These are phyloP conservation scores for Abscondita cerata DNA, from an alignment of 2,888 invertebrate species.

Conservation along the genomic window DNA sequence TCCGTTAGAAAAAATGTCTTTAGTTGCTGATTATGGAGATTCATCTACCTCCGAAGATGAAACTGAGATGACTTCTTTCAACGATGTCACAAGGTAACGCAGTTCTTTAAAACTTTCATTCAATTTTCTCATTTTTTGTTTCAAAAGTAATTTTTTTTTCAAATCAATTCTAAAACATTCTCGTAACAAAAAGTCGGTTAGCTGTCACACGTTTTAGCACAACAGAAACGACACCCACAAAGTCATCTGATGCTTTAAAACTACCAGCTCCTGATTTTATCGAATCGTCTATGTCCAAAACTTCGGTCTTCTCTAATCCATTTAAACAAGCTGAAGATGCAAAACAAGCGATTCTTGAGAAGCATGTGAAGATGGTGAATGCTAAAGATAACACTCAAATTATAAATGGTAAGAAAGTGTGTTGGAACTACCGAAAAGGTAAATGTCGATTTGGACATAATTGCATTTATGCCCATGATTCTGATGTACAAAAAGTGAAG, in stretches of 20 bases:
- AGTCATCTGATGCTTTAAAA: slow-evolving; percentile 19
- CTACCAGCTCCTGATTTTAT: slow-evolving; percentile 71
- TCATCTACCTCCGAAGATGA: slow-evolving; percentile 64
- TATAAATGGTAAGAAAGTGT: slow-evolving; percentile 88
- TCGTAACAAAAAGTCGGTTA: slow-evolving; percentile 53
- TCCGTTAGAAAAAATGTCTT: slow-evolving; percentile 60
- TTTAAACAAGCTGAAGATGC: slow-evolving; percentile 86
- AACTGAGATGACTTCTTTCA: slow-evolving; percentile 38
- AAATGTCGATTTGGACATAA: slow-evolving; percentile 90
- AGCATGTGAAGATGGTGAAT: slow-evolving; percentile 91
- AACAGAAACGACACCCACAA: slow-evolving; percentile 40
- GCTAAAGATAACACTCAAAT: slow-evolving; percentile 72
- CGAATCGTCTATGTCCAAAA: slow-evolving; percentile 59
- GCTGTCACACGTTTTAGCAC: slow-evolving; percentile 54
- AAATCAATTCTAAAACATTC: slow-evolving; percentile 53
- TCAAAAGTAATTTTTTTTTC: slow-evolving; percentile 40
- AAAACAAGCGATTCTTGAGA: slow-evolving; percentile 85
- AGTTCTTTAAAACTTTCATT: slow-evolving; percentile 26
- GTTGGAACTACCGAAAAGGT: slow-evolving; percentile 93
- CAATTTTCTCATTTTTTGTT: neutral
- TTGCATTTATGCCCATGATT: slow-evolving; percentile 91
- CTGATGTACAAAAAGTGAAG: slow-evolving; percentile 74
- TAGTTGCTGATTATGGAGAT: slow-evolving; percentile 72
- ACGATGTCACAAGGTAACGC: slow-evolving; percentile 56
- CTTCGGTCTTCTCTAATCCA: slow-evolving; percentile 87